A percentile compares a stretch with the other conserved stretches of the same genome.
phyloP scores from a whole-genome alignment of 2,797 vertebrate genomes.

The Knipowitschia caucasica region DNA sequence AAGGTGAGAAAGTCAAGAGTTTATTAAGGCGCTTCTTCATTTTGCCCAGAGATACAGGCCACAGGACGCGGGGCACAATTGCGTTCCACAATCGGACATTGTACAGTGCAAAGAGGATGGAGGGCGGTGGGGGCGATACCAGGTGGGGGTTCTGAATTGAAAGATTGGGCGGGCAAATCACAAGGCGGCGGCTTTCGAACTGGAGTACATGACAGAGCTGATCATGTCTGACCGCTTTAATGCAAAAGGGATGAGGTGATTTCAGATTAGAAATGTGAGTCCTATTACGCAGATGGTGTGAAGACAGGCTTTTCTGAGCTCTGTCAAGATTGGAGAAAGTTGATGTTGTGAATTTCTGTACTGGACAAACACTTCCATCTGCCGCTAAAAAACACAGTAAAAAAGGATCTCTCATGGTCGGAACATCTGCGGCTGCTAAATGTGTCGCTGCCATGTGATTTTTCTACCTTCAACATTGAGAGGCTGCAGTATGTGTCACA shows the following conservation, averaged over 20 bases:
- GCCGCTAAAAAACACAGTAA: not conserved
- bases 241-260: not conserved
- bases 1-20: conserved; percentile 80
- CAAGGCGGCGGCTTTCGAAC: not conserved
- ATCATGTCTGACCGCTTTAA: not conserved
- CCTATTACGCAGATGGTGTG: not conserved
- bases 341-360: not conserved
- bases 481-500: not conserved
- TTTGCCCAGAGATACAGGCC: conserved; percentile 50
- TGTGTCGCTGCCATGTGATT: not conserved
- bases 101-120: conserved; percentile 38
- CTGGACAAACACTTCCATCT: not conserved
- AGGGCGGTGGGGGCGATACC: not conserved
- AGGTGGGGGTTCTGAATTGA: not conserved
- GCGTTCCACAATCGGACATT: conserved; percentile 55
- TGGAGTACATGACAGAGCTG: not conserved
- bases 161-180: not conserved
- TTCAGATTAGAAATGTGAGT: not conserved
- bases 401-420: not conserved
- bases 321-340: not conserved
- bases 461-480: not conserved
- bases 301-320: not conserved
- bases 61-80: conserved; percentile 48
- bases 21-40: conserved; percentile 76
- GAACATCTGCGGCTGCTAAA: not conserved